Evolutionary conservation across 2,797 vertebrate species (phyloP), one percentile per base, ranked within the genome.

Genomic region (Numenius phaeopus): DNA sequence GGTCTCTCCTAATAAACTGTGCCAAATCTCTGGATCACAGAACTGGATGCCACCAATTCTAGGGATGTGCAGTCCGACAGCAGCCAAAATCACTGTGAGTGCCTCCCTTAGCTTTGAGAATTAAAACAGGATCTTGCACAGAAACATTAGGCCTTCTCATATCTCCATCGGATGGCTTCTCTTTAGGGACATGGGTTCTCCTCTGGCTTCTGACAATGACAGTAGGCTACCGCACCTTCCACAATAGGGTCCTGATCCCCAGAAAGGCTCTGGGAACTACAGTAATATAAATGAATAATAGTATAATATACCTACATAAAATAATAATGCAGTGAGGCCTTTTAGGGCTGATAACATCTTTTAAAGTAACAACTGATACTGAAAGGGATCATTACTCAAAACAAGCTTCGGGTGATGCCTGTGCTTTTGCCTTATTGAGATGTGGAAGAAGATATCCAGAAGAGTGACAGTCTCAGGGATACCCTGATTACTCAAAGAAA

Each of bases 351-450:
- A 67, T 62, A 80, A n/a, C 34, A 27, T 58, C 71, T 87, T 87
- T 69, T 47, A 57, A 93, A 71, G 26, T 18, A 92, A 34, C 37
- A 89, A 37, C 39, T 50, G 57, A 61, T 69, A 54, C 8, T 78
- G 61, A 89, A 83, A 87, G 64, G 6, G 26, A 16, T 80, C 57
- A 26, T 92, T 81, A 84, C 30, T 88, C 62, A 89, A 39, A 83
- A 80, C 54, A 32, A 92, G 18, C 39, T 85, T 89, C 7, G 7
- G 49, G 19, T 44, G 32, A 75, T 23, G 30, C 14, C 14, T 52
- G 27, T 85, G 27, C 8, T 94, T 92, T 65, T 85, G 34, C 46
- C 58, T 82, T 77, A 87, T 21, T 80, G 71, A 90, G 78, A 90
- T 71, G 34, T 75, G 15, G 55, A 90, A 40, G 42, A 87, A 81